Evolutionary conservation across 2,797 vertebrate genomes (phyloP).

Genomic region (Acropternis orthonyx): DNA sequence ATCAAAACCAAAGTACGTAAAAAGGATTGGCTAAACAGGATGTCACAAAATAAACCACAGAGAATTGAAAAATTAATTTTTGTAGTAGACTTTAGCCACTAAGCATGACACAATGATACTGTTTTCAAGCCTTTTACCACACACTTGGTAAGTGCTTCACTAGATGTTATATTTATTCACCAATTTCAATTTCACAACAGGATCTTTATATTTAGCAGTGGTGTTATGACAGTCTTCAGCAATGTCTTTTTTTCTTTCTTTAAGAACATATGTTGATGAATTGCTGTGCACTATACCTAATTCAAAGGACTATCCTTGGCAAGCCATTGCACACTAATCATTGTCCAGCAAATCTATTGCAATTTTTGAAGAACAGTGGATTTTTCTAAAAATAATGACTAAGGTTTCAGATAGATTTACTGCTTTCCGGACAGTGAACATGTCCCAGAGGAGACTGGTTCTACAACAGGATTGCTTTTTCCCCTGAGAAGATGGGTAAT

Average conservation of each 20-base stretch:
- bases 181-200: background rate
- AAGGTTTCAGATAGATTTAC: background rate
- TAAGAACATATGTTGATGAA: background rate
- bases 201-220: background rate
- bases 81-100: background rate
- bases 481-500: background rate
- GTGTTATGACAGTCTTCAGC: background rate
- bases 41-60: background rate
- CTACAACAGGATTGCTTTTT: background rate
- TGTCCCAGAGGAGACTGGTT: background rate
- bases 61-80: background rate
- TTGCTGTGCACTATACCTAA: background rate
- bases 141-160: background rate
- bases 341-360: background rate
- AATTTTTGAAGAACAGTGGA: background rate
- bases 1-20: background rate
- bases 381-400: background rate
- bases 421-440: background rate
- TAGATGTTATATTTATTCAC: background rate
- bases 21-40: background rate
- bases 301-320: background rate
- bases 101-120: background rate
- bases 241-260: background rate
- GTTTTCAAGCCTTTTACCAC: background rate
- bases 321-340: background rate